These are phyloP conservation scores for Alfaro cultratus DNA, from an alignment of 2,797 vertebrate genomes.

Conservation along the genomic window DNA sequence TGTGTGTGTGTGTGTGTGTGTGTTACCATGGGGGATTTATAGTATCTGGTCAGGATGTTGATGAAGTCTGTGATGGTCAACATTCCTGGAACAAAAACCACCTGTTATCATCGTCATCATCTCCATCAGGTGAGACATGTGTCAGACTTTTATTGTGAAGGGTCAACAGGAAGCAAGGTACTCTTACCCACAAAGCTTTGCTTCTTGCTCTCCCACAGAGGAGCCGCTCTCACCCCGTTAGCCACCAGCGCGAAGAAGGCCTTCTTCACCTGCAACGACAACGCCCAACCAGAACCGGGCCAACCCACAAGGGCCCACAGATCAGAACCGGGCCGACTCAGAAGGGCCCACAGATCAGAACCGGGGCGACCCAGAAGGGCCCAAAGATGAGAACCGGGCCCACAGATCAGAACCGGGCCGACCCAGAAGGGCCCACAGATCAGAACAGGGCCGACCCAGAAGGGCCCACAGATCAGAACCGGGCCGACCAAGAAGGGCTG, in stretches of 20 bases:
- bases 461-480: neutral
- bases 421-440: too few relatives aligned
- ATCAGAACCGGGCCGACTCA: neutral
- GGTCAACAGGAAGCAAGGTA: neutral
- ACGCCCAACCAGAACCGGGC: too few relatives aligned
- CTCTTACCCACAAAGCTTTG: constrained; percentile 93
- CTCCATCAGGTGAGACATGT: neutral
- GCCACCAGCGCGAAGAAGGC: constrained; percentile 96
- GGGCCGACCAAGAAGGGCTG: neutral
- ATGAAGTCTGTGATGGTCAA: constrained; percentile 99
- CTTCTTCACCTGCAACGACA: constrained; percentile 89
- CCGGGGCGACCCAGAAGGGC: too few relatives aligned
- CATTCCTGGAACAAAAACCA: constrained; percentile 84
- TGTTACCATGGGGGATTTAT: constrained; percentile 96
- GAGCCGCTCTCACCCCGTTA: constrained; percentile 94
- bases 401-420: too few relatives aligned
- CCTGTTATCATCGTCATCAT: neutral
- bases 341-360: neutral
- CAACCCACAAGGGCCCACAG: neutral
- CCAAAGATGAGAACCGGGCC: too few relatives aligned
- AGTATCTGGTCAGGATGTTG: constrained; percentile 98
- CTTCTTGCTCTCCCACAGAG: constrained; percentile 95
- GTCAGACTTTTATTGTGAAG: constrained; percentile 14
- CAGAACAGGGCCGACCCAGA: neutral
- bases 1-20: constrained; percentile 42